Conservation (phyloP, 2,113 vertebrate genomes). For the Hippocampus barbouri region DNA sequence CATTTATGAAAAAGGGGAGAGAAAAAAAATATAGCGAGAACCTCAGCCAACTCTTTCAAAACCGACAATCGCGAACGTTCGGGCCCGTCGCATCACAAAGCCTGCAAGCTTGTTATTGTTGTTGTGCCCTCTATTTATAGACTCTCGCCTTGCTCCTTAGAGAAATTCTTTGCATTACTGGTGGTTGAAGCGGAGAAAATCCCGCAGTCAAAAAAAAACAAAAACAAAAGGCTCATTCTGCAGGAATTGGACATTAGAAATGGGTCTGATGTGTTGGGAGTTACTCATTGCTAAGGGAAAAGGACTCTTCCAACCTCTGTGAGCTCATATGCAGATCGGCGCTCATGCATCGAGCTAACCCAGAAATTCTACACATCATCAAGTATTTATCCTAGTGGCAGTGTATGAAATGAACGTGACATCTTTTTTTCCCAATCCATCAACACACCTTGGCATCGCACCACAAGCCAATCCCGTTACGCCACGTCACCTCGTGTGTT, state of each 20-base stretch:
- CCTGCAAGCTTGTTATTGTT: slow-evolving; percentile 53
- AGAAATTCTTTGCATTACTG: slow-evolving; percentile 61
- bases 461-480: neutral
- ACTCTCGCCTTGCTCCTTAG: slow-evolving; percentile 39
- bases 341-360: neutral
- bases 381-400: too few species aligned
- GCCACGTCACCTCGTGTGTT: neutral
- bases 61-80: slow-evolving; percentile 37
- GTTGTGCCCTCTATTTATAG: slow-evolving; percentile 63
- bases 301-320: slow-evolving; percentile 8
- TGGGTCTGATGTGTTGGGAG: slow-evolving; percentile 40
- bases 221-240: slow-evolving; percentile 63
- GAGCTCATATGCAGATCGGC: neutral
- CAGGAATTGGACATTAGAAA: slow-evolving; percentile 45
- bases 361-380: neutral
- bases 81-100: slow-evolving; percentile 43
- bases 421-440: neutral
- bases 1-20: slow-evolving; percentile 39
- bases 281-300: slow-evolving; percentile 10
- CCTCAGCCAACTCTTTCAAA: slow-evolving; percentile 14
- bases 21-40: slow-evolving; percentile 13
- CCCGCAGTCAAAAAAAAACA: slow-evolving; percentile 40
- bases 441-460: neutral
- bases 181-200: slow-evolving; percentile 52
- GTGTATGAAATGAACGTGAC: neutral